Base-by-base conservation (phyloP, 2,888 invertebrate species). In the Cerceris rybyensis region DNA sequence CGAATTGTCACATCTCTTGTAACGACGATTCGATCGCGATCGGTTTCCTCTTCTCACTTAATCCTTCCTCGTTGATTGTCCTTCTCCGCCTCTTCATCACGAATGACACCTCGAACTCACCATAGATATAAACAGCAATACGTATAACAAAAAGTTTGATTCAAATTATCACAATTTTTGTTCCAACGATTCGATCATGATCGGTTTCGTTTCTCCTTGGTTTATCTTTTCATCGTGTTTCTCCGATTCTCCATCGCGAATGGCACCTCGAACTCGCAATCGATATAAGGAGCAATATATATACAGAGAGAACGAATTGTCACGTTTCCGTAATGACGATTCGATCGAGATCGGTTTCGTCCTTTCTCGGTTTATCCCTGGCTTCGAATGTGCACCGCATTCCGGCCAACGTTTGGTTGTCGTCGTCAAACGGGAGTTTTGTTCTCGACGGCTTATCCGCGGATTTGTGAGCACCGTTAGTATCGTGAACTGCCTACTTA, bases 401-500 rank as follows among this genome's bases (percentile, higher is more conserved):
- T 90, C 89, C 82, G 85, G 83, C 81, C 88, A 78, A 86, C 84
- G 80, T n/a, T 59, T 79, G 83, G 82, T 66, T 75, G 72, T 74
- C 73, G 78, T 69, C 85, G 80, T 81, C 81, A 77, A 28, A 28
- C 28, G 28, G 84, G 85, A 89, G 87, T 88, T 87, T 88, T 87
- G 87, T 88, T 88, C 80, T 83, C 83, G 78, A 83, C 80, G 89
- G 90, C 90, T 92, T 91, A 92, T 91, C 91, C 89, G 74, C 78
- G 90, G 91, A 91, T 91, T 92, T 91, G 90, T 87, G 89, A 85
- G 88, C 85, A 88, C 86, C 87, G 88, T 84, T 84, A 84, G 86
- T 88, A 88, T 90, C 92, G 91, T 91, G 92, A 89, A 88, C 89
- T 86, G 92, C 89, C 90, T 91, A 90, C 91, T 91, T 90, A 91